Percentiles rank a stretch among this genome's conserved stretches.
Evolutionary conservation across 1,140 invertebrate species (phyloP).

Genomic region (Pseudomyrmex sp.): DNA sequence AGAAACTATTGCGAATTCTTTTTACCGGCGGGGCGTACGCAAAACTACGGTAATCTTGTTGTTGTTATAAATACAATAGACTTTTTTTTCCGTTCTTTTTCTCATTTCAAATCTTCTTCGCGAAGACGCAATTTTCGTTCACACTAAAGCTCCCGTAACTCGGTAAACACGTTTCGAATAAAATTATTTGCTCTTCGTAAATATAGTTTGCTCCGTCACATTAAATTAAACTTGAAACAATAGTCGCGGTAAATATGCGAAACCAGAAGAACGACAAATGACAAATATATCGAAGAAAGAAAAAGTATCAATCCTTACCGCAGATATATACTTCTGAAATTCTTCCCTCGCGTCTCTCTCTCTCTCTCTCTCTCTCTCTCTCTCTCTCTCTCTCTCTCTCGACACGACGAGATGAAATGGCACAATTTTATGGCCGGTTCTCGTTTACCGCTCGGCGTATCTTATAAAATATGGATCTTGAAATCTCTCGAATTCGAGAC

Average conservation of each 20-base stretch:
- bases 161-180: neutral
- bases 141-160: neutral
- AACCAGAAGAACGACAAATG: neutral
- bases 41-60: neutral
- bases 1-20: neutral
- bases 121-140: neutral
- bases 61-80: neutral
- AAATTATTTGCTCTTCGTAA: constrained; percentile 4
- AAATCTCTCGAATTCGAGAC: constrained; percentile 17
- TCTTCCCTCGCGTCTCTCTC: neutral
- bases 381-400: neutral
- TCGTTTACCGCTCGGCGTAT: constrained; percentile 36
- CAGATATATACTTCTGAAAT: constrained; percentile 50
- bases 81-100: neutral
- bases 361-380: neutral
- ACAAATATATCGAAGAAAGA: constrained; percentile 34
- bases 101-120: neutral
- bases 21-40: neutral
- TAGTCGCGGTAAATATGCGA: constrained; percentile 2
- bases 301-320: constrained; percentile 60
- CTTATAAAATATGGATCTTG: constrained; percentile 13
- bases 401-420: constrained; percentile 68
- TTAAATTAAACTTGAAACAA: constrained; percentile 8
- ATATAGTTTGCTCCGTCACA: neutral
- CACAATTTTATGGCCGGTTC: constrained; percentile 51